Base-by-base conservation (phyloP, 2,888 invertebrate genomes). In the Phania funesta region DNA sequence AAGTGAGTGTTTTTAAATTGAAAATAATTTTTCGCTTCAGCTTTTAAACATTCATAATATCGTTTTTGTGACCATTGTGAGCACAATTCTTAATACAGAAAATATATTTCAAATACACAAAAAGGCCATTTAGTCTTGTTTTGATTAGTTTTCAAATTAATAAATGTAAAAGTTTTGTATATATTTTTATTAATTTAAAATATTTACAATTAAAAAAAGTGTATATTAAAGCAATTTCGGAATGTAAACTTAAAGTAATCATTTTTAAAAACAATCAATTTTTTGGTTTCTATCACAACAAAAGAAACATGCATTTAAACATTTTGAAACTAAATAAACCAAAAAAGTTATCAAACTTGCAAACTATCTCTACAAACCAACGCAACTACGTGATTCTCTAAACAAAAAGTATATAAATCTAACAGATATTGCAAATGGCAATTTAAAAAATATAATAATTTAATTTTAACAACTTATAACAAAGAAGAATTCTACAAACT, bases 201-300 rank as follows among this genome's bases (percentile, higher is more conserved):
- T 41, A 41, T 46, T 44, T 56, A 46, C 48, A 18, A 48, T 38
- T 29, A 76, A 50, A 44, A 71, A 77, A 44, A 68, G n/a, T 74
- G 38, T 75, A 83, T 41, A 48, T 22, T 71, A 32, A 41, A 79
- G 56, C 38, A 56, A 70, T 79, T 83, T 74, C 81, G 74, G 75
- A 74, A 80, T 82, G 77, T 79, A 41, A 79, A 71, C n/a, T 56
- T 48, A 65, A 67, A 83, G 52, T 35, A 24, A 41, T 11, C 41
- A 71, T 29, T 65, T 35, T 26, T 22, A 38, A 74, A 48, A 22
- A 3, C 22, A 26, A 24, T 18, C 11, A 20, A 38, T n/a, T 64
- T 60, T 58, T 56, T 41, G 35, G 4, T 54, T 29, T 13, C 16
- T 24, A 41, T 20, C 58, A 3, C n/a, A 26, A 44, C 35, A 41